Base-by-base conservation (phyloP, 2,113 vertebrate species). In the Benitochromis conjunctus region DNA sequence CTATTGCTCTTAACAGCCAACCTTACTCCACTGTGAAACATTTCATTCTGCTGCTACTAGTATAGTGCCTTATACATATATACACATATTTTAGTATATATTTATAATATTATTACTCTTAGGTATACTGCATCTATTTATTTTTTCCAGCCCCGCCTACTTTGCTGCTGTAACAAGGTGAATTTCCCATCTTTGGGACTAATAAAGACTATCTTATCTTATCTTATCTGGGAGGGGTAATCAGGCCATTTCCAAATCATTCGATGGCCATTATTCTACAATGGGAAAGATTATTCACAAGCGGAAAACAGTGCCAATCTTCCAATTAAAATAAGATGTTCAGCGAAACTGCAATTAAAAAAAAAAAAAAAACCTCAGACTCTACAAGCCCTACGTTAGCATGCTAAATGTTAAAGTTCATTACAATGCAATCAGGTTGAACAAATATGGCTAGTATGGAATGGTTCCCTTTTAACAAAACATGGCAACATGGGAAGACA, bases 321-420 rank as follows among this genome's bases (percentile, higher is more conserved):
- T 71, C 13, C 64, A 43, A 19, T 41, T 1, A 43, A 43, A 41
- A 43, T 43, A 41, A 24, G 12, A 43, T 69, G 38, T 69, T 43
- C n/a, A 2, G 64, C 24, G 38, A 69, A 69, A 43, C 36, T 66
- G 11, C 19, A 64, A 64, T 64, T 26, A 26, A 41, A 66, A 66
- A 5, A 43, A 41, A 43, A 16, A 69, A 69, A n/a, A 19, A 7
- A 12, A 24, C 24, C n/a, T 69, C 38, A 69, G 64, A 69, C n/a
- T 43, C n/a, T 24, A 69, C 36, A 69, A 0, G 64, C 36, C n/a
- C n/a, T 9, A n/a, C 0, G 0, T 43, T 69, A 69, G 21, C 12
- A 69, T 43, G 2, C 11, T 16, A 14, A 24, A 43, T 4, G 64
- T 24, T 43, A 21, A 69, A 69, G 19, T 43, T 43, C 12, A 9